These are phyloP conservation scores for Conus ventricosus DNA, from an alignment of 1,140 invertebrate species.

Conservation along the genomic window DNA sequence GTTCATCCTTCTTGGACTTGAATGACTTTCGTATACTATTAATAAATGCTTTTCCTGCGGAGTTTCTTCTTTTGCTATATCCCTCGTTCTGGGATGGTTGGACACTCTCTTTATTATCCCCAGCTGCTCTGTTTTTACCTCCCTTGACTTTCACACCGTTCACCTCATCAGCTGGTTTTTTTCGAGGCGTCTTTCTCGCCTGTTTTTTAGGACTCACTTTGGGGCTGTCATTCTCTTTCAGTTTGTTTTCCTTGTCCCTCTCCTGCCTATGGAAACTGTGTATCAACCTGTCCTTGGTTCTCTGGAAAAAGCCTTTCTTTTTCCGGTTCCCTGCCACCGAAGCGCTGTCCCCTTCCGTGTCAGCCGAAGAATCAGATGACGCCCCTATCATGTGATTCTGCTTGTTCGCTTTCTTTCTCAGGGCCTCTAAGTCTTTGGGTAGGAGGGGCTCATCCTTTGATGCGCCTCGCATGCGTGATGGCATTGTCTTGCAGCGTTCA, in stretches of 20 bases:
- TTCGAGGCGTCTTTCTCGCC: conserved; percentile 19
- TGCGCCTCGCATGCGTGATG: conserved; percentile 26
- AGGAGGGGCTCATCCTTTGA: conserved; percentile 29
- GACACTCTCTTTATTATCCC: background rate
- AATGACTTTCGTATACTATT: conserved; percentile 31
- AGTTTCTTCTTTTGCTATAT: conserved; percentile 8
- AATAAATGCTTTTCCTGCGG: conserved; percentile 11
- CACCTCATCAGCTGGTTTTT: conserved; percentile 3
- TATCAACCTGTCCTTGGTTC: conserved; percentile 52
- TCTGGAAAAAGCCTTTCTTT: conserved; percentile 58
- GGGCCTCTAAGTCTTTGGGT: background rate
- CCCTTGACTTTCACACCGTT: conserved; percentile 16
- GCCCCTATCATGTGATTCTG: background rate
- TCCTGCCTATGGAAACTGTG: conserved; percentile 48
- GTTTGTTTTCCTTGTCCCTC: conserved; percentile 40
- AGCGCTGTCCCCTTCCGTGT: conserved; percentile 42
- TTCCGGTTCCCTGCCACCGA: conserved; percentile 31
- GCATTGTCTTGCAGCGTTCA: conserved; percentile 36
- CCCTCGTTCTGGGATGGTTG: background rate
- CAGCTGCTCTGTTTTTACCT: background rate
- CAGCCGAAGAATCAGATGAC: conserved; percentile 29
- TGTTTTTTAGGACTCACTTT: conserved; percentile 38
- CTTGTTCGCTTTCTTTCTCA: background rate
- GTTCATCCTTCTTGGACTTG: conserved; percentile 8
- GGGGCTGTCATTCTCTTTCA: conserved; percentile 26